Percentiles rank a stretch among this genome's conserved stretches.
Evolutionary conservation across 2,888 invertebrate genomes (phyloP).

Genomic region (Tridacna gigas): DNA sequence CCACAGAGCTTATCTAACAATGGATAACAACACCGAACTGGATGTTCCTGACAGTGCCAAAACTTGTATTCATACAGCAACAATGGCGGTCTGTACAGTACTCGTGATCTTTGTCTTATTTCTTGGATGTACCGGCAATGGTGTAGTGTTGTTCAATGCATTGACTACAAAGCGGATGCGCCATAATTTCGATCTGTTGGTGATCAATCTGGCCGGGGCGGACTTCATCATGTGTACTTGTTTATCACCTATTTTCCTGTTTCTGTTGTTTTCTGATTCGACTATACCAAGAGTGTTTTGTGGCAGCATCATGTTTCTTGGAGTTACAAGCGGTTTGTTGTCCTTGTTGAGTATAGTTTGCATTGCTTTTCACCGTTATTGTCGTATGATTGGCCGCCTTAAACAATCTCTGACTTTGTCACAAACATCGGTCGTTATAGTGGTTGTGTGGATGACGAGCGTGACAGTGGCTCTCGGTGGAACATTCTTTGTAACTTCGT

Average conservation of each 20-base stretch:
- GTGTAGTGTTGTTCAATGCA: slow-evolving; percentile 73
- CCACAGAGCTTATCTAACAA: background rate
- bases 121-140: slow-evolving; percentile 78
- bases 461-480: slow-evolving; percentile 72
- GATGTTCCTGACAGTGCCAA: slow-evolving; percentile 44
- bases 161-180: slow-evolving; percentile 70
- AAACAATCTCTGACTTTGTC: slow-evolving; percentile 68
- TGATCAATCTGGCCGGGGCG: slow-evolving; percentile 75
- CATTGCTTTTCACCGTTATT: slow-evolving; percentile 75
- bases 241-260: slow-evolving; percentile 75
- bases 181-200: slow-evolving; percentile 73
- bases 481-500: slow-evolving; percentile 71
- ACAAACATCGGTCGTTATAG: slow-evolving; percentile 67
- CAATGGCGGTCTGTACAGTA: slow-evolving; percentile 78
- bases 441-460: slow-evolving; percentile 71
- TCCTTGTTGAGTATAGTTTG: slow-evolving; percentile 75
- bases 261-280: slow-evolving; percentile 73
- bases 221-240: slow-evolving; percentile 77
- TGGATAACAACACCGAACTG: slow-evolving; percentile 38
- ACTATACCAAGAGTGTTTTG: slow-evolving; percentile 75
- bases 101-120: slow-evolving; percentile 76
- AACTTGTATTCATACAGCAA: slow-evolving; percentile 77
- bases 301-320: slow-evolving; percentile 73
- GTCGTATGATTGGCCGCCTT: slow-evolving; percentile 69
- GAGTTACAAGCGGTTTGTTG: slow-evolving; percentile 71